Evolutionary conservation across 2,797 vertebrate species (phyloP), one percentile per base, ranked within the genome.

Genomic region (Artibeus jamaicensis): DNA sequence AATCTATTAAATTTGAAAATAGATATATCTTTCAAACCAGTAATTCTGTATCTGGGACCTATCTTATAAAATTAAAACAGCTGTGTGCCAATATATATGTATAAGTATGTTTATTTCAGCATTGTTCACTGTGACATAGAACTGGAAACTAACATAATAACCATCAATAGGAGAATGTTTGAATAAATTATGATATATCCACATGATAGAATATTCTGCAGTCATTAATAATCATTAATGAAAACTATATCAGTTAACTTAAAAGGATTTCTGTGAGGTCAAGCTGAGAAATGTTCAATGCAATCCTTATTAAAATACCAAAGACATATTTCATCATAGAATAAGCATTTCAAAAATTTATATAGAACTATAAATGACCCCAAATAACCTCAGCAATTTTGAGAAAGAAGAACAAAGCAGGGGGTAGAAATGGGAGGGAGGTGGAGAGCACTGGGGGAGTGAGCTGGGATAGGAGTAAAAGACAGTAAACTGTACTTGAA

Each of bases 1-100:
- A 92, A 89, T 84, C 46, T 83, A 78, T 83, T 93, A 84, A 96
- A 87, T 77, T 84, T 93, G 59, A 84, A 94, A 93, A 90, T 84
- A 37, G 26, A 57, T 18, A 77, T 81, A 57, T 18, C 50, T 95
- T 93, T 95, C 46, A 86, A 65, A 16, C 21, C 44, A 93, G 65
- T 46, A 89, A 85, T 78, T 67, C 53, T 91, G 29, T 39, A 73
- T 84, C 46, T 74, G 85, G 71, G 55, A 67, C 42, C 50, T 44
- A 67, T 48, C 65, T 95, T 67, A 94, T 85, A 88, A 90, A 79
- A 93, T 95, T 81, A 79, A 94, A 90, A 76, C 16, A 82, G 50
- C 32, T 70, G 24, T n/a, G 8, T 67, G 19, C 29, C 57, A 85
- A 78, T 73, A 88, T 71, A 39, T 39, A 50, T 57, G 19, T 50